These are phyloP conservation scores for Xyliphius kryptos DNA, from an alignment of 2,113 vertebrate species.

Conservation along the genomic window DNA sequence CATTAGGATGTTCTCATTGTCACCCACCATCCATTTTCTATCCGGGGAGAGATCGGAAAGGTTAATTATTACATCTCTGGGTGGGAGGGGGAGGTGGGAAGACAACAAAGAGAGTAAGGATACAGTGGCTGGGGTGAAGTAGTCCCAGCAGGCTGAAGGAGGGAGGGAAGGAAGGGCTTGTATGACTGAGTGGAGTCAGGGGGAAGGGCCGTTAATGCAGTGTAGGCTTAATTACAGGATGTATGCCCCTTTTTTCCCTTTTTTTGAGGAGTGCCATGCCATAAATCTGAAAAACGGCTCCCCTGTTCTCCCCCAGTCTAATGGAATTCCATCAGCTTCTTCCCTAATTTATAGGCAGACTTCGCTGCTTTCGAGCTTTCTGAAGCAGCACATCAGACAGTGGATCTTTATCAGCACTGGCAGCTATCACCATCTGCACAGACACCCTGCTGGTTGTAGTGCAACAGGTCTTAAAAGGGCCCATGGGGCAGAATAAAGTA, in stretches of 20 bases:
- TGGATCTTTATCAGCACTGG: neutral
- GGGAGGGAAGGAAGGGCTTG: neutral
- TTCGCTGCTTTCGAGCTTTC: conserved; percentile 1
- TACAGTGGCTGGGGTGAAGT: conserved; percentile 11
- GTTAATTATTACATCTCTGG: conserved; percentile 33
- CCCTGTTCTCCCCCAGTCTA: conserved; percentile 27
- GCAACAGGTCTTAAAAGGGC: neutral
- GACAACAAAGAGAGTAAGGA: conserved; percentile 14
- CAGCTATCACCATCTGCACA: neutral
- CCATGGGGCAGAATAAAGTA: neutral
- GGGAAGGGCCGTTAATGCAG: conserved; percentile 48
- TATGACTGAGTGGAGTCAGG: conserved; percentile 5
- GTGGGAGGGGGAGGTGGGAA: neutral
- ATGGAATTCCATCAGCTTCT: conserved; percentile 5
- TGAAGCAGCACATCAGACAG: conserved; percentile 7
- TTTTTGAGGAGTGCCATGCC: conserved; percentile 57
- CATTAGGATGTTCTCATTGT: neutral
- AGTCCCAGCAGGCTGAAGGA: conserved; percentile 7
- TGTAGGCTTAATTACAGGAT: conserved; percentile 72
- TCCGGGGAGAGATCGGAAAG: conserved; percentile 15
- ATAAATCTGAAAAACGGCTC: conserved; percentile 67
- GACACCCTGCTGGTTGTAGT: neutral
- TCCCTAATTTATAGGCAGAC: neutral
- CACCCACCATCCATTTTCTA: conserved; percentile 13
- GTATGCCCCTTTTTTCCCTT: conserved; percentile 38